Evolutionary conservation across 2,113 vertebrate species (phyloP), one percentile per base, ranked within the genome.

Genomic region (Neogale vison): DNA sequence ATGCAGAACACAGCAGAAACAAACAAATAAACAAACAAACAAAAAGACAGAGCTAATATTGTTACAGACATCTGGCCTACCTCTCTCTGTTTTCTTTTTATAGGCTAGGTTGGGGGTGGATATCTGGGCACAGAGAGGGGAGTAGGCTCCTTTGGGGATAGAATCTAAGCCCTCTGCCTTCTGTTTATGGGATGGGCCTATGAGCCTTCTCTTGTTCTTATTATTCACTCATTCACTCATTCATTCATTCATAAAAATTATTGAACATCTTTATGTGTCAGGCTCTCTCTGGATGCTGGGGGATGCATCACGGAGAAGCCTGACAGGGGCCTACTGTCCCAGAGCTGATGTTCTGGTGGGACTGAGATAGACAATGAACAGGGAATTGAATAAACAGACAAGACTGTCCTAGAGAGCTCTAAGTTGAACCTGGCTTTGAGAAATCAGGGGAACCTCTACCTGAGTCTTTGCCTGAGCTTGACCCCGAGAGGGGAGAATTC

Each of bases 31-130:
- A 52, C 45, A 47, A 45, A 45, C 50, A 50, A 50, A 50, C 47
- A n/a, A 87, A 47, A 45, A 67, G 2, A 17, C 9, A 21, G 39
- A 3, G 2, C 39, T 20, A 26, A n/a, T 0, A 10, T 18, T 4
- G 14, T 69, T 72, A 1, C 6, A 57, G 90, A 65, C 17, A 76
- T 88, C 18, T 91, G 65, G 45, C 81, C 45, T 91, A 74, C 74
- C 82, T 90, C 36, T 3, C 42, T 36, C 42, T 80, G 72, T 10
- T 86, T 17, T 17, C 63, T 80, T 85, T 34, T 36, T 67, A 15
- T 4, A 52, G 39, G 29, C 39, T 42, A 11, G 18, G 13, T 47
- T 50, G 23, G 4, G 20, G 34, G 26, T 1, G 9, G 72, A 47
- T 85, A 31, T 34, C 57, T 34, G 63, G 81, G n/a, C 61, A 9